These are phyloP conservation scores for Bombylius discolor DNA, from an alignment of 2,888 invertebrate genomes.

Conservation along the genomic window DNA sequence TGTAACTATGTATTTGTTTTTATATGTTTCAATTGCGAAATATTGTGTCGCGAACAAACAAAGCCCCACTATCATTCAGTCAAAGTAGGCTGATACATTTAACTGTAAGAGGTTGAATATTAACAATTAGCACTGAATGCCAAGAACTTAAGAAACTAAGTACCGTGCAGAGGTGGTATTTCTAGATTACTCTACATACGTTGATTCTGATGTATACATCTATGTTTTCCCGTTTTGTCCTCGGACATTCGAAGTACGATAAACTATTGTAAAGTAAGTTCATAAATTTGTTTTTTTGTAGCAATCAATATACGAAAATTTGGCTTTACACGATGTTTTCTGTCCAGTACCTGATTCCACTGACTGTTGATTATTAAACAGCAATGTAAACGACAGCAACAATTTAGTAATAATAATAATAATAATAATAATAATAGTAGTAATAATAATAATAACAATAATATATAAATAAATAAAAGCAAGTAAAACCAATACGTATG, in stretches of 20 bases:
- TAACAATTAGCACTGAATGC: background rate
- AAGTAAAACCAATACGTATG: too few relatives aligned
- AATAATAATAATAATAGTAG: background rate
- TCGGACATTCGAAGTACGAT: background rate
- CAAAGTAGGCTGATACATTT: slow-evolving; percentile 4
- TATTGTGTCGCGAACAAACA: slow-evolving; percentile 7
- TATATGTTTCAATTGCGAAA: slow-evolving; percentile 1
- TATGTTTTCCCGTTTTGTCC: slow-evolving; percentile 2
- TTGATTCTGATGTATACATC: background rate
- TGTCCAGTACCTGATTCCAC: slow-evolving; percentile 1
- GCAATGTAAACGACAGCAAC: background rate
- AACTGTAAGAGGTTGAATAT: background rate
- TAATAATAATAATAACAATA: background rate
- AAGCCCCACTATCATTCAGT: background rate
- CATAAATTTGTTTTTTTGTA: slow-evolving; percentile 6
- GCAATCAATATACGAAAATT: slow-evolving; percentile 6
- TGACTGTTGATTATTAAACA: slow-evolving; percentile 4
- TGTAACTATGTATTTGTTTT: slow-evolving; percentile 5
- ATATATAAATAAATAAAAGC: too few relatives aligned
- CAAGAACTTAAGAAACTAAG: background rate
- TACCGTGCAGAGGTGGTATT: background rate
- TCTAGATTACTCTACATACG: background rate
- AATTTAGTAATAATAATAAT: background rate
- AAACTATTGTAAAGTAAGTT: slow-evolving; percentile 6
- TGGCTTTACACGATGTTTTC: slow-evolving; percentile 6